Evolutionary conservation across 2,888 invertebrate genomes (phyloP).

Genomic region (Callosobruchus maculatus): DNA sequence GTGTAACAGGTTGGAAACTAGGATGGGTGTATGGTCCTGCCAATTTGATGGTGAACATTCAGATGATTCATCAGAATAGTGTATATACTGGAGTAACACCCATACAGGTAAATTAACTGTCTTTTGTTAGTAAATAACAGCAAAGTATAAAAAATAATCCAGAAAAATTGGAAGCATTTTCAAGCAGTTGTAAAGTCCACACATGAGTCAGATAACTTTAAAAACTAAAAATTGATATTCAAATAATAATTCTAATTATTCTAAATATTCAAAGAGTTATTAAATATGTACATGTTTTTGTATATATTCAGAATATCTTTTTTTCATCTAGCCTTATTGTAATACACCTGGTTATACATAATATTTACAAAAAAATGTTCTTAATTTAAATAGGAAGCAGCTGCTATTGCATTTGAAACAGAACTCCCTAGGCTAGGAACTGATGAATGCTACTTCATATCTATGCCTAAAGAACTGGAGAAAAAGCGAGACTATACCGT

Average conservation of each 20-base stretch:
- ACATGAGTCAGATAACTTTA: no score
- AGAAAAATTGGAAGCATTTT: no score
- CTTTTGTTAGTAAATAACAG: no score
- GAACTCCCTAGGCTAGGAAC: conserved; percentile 69
- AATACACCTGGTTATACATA: no score
- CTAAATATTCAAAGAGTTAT: no score
- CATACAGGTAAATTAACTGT: conserved; percentile 60
- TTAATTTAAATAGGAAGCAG: conserved; percentile 69
- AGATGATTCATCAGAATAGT: conserved; percentile 90
- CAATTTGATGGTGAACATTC: conserved; percentile 72
- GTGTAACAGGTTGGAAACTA: conserved; percentile 94
- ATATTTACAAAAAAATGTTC: neutral
- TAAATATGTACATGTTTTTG: no score
- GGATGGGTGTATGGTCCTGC: conserved; percentile 96
- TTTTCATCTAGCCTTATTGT: no score
- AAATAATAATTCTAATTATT: no score
- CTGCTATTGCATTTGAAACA: conserved; percentile 83
- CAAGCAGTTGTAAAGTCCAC: no score
- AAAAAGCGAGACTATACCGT: conserved; percentile 79
- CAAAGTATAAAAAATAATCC: no score
- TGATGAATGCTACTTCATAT: conserved; percentile 79
- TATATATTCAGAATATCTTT: no score
- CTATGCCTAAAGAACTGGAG: conserved; percentile 69
- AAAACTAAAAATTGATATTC: no score
- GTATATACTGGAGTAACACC: conserved; percentile 90